Conservation (phyloP, 2,113 vertebrate species). For the Spermophilus dauricus region DNA sequence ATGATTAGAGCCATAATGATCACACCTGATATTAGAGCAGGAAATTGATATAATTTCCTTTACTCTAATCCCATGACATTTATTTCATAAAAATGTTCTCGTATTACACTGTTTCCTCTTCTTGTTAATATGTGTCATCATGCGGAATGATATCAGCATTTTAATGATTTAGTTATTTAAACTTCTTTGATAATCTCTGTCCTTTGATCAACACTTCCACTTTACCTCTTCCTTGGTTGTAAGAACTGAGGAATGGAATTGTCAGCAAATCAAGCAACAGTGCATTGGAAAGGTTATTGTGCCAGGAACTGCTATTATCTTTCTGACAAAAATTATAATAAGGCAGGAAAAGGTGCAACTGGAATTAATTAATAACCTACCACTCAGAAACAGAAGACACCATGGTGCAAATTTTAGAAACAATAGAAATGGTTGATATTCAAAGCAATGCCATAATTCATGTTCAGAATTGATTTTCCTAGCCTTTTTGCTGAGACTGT, state of each 20-base stretch:
- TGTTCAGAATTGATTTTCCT: conserved; percentile 74
- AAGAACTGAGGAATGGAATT: conserved; percentile 34
- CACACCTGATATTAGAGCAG: neutral
- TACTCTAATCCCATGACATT: conserved; percentile 47
- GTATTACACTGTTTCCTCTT: conserved; percentile 54
- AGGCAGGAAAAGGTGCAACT: conserved; percentile 59
- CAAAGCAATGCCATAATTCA: conserved; percentile 71
- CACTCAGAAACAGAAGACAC: conserved; percentile 60
- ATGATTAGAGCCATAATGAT: no score
- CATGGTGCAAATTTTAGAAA: conserved; percentile 64
- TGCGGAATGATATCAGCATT: conserved; percentile 28
- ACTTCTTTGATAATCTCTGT: conserved; percentile 69
- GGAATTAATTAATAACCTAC: conserved; percentile 70
- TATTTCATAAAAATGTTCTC: conserved; percentile 59
- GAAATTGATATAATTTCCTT: conserved; percentile 28
- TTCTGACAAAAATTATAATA: conserved; percentile 76
- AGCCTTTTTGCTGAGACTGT: conserved; percentile 70
- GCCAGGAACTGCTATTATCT: conserved; percentile 72
- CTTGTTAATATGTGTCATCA: conserved; percentile 61
- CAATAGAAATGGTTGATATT: conserved; percentile 61
- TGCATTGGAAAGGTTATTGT: conserved; percentile 64
- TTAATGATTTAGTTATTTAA: conserved; percentile 76
- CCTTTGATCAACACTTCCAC: conserved; percentile 30
- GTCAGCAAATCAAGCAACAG: conserved; percentile 72
- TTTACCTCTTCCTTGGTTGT: conserved; percentile 33